Evolutionary conservation across 2,113 vertebrate genomes (phyloP).

Genomic region (Tachycineta bicolor): DNA sequence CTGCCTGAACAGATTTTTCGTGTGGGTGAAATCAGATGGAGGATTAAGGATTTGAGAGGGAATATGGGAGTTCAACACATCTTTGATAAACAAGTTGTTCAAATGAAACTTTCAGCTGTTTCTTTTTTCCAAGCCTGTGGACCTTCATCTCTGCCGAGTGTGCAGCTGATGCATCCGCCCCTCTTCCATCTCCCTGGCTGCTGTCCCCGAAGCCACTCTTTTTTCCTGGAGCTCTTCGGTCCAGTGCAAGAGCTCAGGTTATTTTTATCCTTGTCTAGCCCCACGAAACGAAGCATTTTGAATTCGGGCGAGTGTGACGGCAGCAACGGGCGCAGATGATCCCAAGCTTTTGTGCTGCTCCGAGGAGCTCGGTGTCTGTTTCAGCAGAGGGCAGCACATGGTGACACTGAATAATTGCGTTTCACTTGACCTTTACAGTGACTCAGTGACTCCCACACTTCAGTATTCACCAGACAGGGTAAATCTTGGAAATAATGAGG

Average conservation of each 20-base stretch:
- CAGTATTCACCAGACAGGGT: neutral
- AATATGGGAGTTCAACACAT: neutral
- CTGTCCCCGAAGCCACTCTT: neutral
- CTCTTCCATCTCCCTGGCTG: neutral
- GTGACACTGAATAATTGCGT: neutral
- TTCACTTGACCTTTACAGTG: slow-evolving; percentile 5
- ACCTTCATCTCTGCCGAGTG: accelerated
- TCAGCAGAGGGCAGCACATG: slow-evolving; percentile 49
- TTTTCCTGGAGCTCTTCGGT: neutral
- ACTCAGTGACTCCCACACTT: slow-evolving; percentile 1
- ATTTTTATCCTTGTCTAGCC: neutral
- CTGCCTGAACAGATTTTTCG: neutral
- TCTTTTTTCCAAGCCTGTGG: neutral
- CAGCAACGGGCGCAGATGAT: neutral
- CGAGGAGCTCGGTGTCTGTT: neutral
- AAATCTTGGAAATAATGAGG: neutral
- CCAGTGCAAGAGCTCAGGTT: neutral
- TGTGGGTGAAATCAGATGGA: neutral
- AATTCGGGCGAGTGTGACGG: neutral
- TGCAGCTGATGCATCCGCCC: neutral
- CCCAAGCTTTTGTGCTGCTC: neutral
- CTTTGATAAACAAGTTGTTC: neutral
- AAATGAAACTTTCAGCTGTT: neutral
- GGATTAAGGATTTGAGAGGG: neutral
- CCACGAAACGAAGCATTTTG: neutral